Conservation (phyloP, 2,888 invertebrate genomes). For the Metellina segmentata region DNA sequence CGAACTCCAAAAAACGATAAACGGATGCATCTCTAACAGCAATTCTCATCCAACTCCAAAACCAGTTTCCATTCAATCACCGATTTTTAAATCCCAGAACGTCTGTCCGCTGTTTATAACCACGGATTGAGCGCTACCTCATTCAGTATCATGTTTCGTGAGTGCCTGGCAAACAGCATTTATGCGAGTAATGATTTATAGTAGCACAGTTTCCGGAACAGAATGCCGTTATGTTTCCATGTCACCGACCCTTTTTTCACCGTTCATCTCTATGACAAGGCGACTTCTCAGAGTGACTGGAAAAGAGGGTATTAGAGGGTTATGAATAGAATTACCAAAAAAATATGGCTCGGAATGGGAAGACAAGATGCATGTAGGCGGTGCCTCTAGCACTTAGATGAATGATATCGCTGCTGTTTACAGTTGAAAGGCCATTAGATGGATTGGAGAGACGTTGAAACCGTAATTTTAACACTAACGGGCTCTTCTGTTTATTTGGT, state of each 20-base stretch:
- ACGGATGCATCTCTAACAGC: too few relatives aligned
- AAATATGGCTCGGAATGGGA: neutral
- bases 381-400: neutral
- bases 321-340: slow-evolving; percentile 9
- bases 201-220: slow-evolving; percentile 41
- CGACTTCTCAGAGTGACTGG: slow-evolving; percentile 10
- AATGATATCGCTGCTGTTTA: neutral
- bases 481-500: too few relatives aligned
- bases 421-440: neutral
- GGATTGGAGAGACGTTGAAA: neutral
- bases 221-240: slow-evolving; percentile 24
- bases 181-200: slow-evolving; percentile 35
- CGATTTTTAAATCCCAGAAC: neutral
- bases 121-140: too few relatives aligned
- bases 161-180: slow-evolving; percentile 1
- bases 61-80: too few relatives aligned
- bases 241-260: slow-evolving; percentile 34
- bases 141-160: neutral
- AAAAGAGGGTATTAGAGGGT: slow-evolving; percentile 4
- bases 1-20: too few relatives aligned
- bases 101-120: neutral
- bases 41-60: too few relatives aligned
- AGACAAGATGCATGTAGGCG: neutral
- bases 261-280: slow-evolving; percentile 25
- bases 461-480: neutral